Percentiles rank a stretch among this genome's conserved stretches.
Conservation (phyloP, 2,888 invertebrate species). For the Rutpela maculata region DNA sequence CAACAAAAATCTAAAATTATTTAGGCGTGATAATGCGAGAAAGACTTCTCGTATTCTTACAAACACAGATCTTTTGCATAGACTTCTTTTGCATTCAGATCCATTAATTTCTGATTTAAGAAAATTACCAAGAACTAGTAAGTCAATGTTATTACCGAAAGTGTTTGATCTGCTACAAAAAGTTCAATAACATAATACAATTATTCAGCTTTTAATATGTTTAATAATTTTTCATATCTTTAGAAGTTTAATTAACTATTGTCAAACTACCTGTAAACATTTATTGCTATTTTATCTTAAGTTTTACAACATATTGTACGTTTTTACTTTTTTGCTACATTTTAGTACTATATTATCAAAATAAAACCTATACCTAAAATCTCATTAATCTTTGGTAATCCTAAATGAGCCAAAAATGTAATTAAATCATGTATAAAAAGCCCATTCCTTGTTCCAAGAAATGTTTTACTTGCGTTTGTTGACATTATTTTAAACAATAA, state of each 20-base stretch:
- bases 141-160: constrained; percentile 3
- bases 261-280: constrained; percentile 11
- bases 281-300: constrained; percentile 8
- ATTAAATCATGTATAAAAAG: too few relatives aligned
- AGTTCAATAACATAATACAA: too few relatives aligned
- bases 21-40: constrained; percentile 25
- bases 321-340: too few relatives aligned
- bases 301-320: background rate
- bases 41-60: constrained; percentile 38
- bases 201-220: background rate
- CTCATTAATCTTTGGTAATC: too few relatives aligned
- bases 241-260: background rate
- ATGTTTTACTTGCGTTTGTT: too few relatives aligned
- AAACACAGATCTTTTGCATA: constrained; percentile 22
- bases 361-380: too few relatives aligned
- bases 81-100: too few relatives aligned
- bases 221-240: constrained; percentile 10
- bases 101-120: background rate
- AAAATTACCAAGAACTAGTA: constrained; percentile 8
- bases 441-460: too few relatives aligned
- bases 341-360: too few relatives aligned
- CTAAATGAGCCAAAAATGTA: too few relatives aligned
- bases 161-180: background rate
- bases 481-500: too few relatives aligned
- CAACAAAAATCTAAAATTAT: too few relatives aligned